Evolutionary conservation across 1,140 invertebrate genomes (phyloP).

Genomic region (Drosophila willistoni): DNA sequence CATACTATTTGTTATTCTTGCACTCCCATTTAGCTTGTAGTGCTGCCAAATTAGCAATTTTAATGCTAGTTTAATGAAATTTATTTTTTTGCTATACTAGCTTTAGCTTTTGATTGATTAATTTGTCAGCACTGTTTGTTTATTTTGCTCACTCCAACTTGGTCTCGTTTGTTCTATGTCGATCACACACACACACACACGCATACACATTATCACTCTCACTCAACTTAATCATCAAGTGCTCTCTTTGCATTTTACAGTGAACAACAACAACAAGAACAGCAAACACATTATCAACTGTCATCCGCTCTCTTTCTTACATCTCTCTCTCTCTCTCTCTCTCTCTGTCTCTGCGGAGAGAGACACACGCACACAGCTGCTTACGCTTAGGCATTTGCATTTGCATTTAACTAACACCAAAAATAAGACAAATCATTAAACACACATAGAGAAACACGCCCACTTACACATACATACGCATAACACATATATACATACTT

Average conservation of each 20-base stretch:
- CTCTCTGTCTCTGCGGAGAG: not conserved
- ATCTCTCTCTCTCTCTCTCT: too few species aligned
- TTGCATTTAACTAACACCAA: constrained; percentile 43
- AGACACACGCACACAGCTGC: constrained; percentile 40
- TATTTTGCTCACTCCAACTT: not conserved
- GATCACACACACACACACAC: constrained; percentile 24
- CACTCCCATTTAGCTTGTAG: not conserved
- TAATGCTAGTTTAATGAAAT: not conserved
- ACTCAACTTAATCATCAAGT: constrained; percentile 16
- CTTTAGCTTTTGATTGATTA: not conserved
- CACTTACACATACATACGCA: not conserved
- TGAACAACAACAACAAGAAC: constrained; percentile 10
- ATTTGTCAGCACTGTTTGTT: constrained; percentile 2
- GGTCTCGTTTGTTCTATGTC: not conserved
- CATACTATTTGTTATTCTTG: too few species aligned
- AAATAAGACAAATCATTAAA: constrained; percentile 47
- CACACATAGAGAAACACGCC: constrained; percentile 17
- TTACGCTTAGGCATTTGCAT: constrained; percentile 50
- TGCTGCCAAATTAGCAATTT: constrained; percentile 1
- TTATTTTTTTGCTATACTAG: not conserved
- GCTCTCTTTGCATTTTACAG: constrained; percentile 22
- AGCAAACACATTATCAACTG: constrained; percentile 8
- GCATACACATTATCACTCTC: constrained; percentile 25
- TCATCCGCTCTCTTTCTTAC: not conserved
- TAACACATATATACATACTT: constrained; percentile 25